Percentiles rank a stretch among this genome's conserved stretches.
Evolutionary conservation across 2,888 invertebrate species (phyloP).

Genomic region (Eumerus sabulonum): DNA sequence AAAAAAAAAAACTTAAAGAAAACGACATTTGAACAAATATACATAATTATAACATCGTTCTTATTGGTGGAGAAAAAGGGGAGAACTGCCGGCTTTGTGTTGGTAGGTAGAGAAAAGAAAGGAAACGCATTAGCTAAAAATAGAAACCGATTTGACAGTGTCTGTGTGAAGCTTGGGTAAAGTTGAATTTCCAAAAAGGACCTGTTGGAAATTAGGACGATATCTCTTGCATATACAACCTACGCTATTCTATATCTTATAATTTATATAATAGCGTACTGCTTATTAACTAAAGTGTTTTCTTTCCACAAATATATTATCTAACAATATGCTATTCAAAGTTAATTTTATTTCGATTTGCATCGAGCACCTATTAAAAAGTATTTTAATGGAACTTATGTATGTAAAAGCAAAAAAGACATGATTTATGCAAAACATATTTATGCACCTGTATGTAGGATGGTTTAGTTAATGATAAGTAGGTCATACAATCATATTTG

Average conservation of each 20-base stretch:
- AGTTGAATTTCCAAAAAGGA: conserved; percentile 42
- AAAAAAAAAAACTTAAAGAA: not conserved
- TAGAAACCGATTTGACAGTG: conserved; percentile 25
- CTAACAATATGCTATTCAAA: too few relatives aligned
- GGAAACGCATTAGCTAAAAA: conserved; percentile 37
- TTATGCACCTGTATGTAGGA: too few relatives aligned
- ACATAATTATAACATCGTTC: not conserved
- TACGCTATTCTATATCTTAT: conserved; percentile 5
- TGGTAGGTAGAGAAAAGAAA: conserved; percentile 36
- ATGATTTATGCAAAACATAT: too few relatives aligned
- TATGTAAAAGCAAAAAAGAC: too few relatives aligned
- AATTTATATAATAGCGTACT: too few relatives aligned
- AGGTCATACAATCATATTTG: too few relatives aligned
- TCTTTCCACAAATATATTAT: too few relatives aligned
- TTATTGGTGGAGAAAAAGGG: not conserved
- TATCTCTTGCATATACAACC: conserved; percentile 22
- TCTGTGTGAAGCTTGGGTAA: conserved; percentile 1
- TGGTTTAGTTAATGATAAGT: too few relatives aligned
- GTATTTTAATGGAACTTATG: too few relatives aligned
- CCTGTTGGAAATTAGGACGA: conserved; percentile 61
- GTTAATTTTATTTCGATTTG: too few relatives aligned
- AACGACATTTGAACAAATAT: conserved; percentile 15
- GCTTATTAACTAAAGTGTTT: too few relatives aligned
- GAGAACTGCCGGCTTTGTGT: conserved; percentile 32
- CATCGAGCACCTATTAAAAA: too few relatives aligned